Percentiles rank a stretch among this genome's conserved stretches.
phyloP scores from a whole-genome alignment of 1,140 invertebrate genomes.

The Sarcophaga bullata region DNA sequence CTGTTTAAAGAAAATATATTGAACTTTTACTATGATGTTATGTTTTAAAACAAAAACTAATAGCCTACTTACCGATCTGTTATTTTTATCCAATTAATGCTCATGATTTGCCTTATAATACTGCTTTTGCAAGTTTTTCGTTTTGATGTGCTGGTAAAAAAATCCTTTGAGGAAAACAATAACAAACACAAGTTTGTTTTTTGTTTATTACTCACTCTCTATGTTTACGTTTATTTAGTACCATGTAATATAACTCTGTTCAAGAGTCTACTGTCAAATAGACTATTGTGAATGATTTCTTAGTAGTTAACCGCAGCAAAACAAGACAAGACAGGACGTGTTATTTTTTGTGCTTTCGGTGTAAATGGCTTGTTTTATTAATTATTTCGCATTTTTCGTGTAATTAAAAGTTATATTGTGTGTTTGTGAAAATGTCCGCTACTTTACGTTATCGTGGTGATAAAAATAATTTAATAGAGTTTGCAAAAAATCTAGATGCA shows the following conservation, averaged over 20 bases:
- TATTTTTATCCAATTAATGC: constrained; percentile 65
- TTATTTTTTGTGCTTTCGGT: background rate
- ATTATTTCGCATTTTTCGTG: background rate
- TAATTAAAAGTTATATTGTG: background rate
- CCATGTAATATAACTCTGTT: background rate
- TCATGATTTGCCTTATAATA: constrained; percentile 44
- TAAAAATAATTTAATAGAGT: constrained; percentile 73
- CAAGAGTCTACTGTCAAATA: background rate
- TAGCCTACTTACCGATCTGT: constrained; percentile 58
- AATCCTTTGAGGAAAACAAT: background rate
- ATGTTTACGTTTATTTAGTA: background rate
- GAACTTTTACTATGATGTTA: background rate
- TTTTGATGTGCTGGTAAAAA: background rate
- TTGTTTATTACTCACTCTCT: background rate
- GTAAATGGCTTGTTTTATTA: background rate
- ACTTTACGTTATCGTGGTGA: constrained; percentile 70
- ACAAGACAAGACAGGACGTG: background rate
- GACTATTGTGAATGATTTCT: constrained; percentile 2
- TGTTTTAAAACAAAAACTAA: background rate
- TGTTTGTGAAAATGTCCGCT: constrained; percentile 52
- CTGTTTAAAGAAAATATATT: constrained; percentile 44
- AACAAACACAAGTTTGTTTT: background rate
- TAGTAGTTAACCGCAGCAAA: too few relatives aligned
- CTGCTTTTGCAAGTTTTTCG: too few relatives aligned
- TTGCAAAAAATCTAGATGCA: constrained; percentile 87